A percentile compares a stretch with the other conserved stretches of the same genome.
Conservation (phyloP, 2,797 vertebrate species). For the Arrhamphus sclerolepis region DNA sequence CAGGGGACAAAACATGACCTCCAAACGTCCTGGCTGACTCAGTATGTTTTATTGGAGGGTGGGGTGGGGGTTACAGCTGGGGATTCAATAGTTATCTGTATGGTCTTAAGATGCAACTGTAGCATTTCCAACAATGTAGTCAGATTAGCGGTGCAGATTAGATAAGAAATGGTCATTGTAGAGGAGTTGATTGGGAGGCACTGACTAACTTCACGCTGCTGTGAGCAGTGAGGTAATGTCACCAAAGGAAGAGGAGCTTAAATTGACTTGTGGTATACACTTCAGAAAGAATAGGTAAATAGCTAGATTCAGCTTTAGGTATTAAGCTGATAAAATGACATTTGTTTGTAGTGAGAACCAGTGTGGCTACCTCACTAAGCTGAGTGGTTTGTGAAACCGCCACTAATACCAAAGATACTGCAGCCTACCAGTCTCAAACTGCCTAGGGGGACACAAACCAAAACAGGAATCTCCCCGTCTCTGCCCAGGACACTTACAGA, state of each 20-base stretch:
- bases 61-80: conserved; percentile 34
- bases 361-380: conserved; percentile 98
- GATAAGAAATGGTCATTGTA: conserved; percentile 65
- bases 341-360: conserved; percentile 95
- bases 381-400: conserved; percentile 97
- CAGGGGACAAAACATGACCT: conserved; percentile 65
- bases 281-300: conserved; percentile 70
- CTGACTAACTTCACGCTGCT: conserved; percentile 75
- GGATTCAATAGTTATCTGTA: conserved; percentile 71
- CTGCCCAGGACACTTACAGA: conserved; percentile 47
- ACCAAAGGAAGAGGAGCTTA: conserved; percentile 67
- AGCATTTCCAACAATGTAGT: conserved; percentile 84
- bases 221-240: conserved; percentile 77
- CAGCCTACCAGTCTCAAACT: conserved; percentile 91
- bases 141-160: conserved; percentile 75
- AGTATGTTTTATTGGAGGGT: conserved; percentile 61
- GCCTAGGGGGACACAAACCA: conserved; percentile 77
- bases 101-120: conserved; percentile 80
- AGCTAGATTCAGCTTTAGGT: conserved; percentile 72
- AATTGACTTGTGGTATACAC: conserved; percentile 74
- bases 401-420: conserved; percentile 99
- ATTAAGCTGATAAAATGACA: conserved; percentile 82
- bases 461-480: conserved; percentile 28
- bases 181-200: conserved; percentile 58
- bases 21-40: conserved; percentile 75